Conservation (phyloP, 2,113 vertebrate species). For the Corydoras sp. region DNA sequence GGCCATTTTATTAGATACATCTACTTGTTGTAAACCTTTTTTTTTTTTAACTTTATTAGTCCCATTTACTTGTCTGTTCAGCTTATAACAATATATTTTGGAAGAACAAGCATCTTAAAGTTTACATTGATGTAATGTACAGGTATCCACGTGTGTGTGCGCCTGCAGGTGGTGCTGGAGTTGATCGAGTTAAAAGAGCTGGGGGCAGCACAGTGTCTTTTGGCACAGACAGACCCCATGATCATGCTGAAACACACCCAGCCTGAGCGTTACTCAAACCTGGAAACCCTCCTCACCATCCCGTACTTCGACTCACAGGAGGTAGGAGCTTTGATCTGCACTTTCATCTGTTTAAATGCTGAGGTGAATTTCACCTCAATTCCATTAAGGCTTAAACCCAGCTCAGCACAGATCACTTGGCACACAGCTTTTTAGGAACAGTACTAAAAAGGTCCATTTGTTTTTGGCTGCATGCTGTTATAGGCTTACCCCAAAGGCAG, state of each 20-base stretch:
- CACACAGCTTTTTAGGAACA: no score
- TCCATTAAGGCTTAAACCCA: no score
- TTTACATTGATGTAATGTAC: neutral
- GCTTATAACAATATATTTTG: no score
- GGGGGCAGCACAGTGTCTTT: constrained; percentile 85
- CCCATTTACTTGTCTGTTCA: no score
- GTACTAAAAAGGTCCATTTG: neutral
- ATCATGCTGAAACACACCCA: constrained; percentile 98
- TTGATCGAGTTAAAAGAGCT: constrained; percentile 90
- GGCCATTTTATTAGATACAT: no score
- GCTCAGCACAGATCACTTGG: no score
- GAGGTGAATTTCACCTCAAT: neutral
- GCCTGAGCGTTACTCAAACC: constrained; percentile 88
- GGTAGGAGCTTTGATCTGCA: constrained; percentile 54
- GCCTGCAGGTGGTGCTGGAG: constrained; percentile 85
- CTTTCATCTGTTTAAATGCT: neutral
- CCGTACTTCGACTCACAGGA: constrained; percentile 93
- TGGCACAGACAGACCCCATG: constrained; percentile 95
- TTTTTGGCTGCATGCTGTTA: neutral
- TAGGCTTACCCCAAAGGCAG: constrained; percentile 95
- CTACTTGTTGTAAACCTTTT: no score
- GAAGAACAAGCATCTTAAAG: no score
- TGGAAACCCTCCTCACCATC: constrained; percentile 88
- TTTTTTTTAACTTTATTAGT: no score
- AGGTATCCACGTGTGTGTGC: neutral